Percentiles rank a stretch among this genome's conserved stretches.
Conservation (phyloP, 2,113 vertebrate genomes). For the Bettongia penicillata region DNA sequence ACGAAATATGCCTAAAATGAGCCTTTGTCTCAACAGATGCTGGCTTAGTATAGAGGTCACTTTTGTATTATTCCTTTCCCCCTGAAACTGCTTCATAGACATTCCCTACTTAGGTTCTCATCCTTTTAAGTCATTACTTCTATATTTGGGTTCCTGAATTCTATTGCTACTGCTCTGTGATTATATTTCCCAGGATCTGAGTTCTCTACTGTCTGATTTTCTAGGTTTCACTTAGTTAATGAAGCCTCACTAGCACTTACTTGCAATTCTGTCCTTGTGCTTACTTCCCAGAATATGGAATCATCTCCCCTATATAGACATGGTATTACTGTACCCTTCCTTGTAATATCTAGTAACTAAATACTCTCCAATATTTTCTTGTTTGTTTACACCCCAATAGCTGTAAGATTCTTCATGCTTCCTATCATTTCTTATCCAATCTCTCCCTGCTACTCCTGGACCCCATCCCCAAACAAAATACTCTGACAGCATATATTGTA, state of each 20-base stretch:
- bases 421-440: not conserved
- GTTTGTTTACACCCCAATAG: not conserved
- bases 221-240: not conserved
- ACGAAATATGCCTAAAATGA: too few species aligned
- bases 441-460: not conserved
- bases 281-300: not conserved
- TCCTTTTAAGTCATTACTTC: not conserved
- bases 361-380: not conserved
- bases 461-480: not conserved
- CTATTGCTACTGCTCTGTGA: not conserved
- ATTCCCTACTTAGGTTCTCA: not conserved
- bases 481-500: not conserved
- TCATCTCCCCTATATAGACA: not conserved
- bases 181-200: not conserved
- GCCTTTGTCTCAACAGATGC: too few species aligned
- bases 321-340: not conserved
- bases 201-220: not conserved
- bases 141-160: not conserved
- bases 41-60: too few species aligned
- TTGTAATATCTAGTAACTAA: not conserved
- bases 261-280: not conserved
- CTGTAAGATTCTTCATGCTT: not conserved
- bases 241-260: not conserved
- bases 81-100: too few species aligned
- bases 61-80: too few species aligned